phyloP scores from a whole-genome alignment of 2,113 vertebrate genomes.

The Spea multiplicata region DNA sequence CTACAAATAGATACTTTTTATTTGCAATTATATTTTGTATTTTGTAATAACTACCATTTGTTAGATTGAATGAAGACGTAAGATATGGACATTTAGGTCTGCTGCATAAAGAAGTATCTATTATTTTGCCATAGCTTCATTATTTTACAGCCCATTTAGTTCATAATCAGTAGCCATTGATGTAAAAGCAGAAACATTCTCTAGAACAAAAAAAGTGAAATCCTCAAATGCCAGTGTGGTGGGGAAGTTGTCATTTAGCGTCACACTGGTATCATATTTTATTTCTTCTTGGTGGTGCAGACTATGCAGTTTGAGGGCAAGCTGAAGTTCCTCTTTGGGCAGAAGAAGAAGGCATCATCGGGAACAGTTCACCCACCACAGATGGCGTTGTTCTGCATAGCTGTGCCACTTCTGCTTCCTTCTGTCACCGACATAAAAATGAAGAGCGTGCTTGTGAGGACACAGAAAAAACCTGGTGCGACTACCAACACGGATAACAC shows the following conservation, averaged over 20 bases:
- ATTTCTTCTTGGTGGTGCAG: slow-evolving; percentile 59
- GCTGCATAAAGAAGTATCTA: too few species aligned
- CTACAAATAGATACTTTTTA: not conserved
- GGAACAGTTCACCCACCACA: slow-evolving; percentile 75
- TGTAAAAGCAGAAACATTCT: not conserved
- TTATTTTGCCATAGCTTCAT: too few species aligned
- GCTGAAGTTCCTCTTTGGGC: slow-evolving; percentile 90
- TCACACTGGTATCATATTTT: not conserved
- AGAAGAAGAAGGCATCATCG: slow-evolving; percentile 81
- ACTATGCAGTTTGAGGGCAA: slow-evolving; percentile 96
- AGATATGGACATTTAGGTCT: too few species aligned
- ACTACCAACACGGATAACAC: slow-evolving; percentile 49
- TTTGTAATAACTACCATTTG: too few species aligned
- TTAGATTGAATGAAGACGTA: too few species aligned
- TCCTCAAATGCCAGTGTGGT: not conserved
- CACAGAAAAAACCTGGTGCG: slow-evolving; percentile 73
- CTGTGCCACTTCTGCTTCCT: slow-evolving; percentile 82
- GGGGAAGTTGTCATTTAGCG: not conserved
- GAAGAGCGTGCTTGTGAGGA: slow-evolving; percentile 76
- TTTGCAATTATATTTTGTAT: not conserved
- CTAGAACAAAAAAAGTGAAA: not conserved
- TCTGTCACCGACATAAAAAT: slow-evolving; percentile 79
- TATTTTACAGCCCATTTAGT: too few species aligned
- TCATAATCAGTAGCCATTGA: not conserved
- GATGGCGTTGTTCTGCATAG: slow-evolving; percentile 89